These are phyloP conservation scores for Venturia canescens DNA, from an alignment of 1,140 invertebrate genomes.

Conservation along the genomic window DNA sequence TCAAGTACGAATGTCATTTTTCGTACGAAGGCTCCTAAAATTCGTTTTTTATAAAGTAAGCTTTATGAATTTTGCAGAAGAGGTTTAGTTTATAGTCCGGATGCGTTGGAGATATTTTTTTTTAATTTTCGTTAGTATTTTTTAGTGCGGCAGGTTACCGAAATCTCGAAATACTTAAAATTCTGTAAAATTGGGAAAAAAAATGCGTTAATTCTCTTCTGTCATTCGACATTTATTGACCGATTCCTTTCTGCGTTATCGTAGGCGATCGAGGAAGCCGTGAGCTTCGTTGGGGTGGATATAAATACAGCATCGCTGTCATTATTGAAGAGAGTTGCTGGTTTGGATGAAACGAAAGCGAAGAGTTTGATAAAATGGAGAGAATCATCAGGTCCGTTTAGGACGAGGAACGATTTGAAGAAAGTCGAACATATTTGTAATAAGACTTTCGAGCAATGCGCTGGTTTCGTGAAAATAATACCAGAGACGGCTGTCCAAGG, in stretches of 20 bases:
- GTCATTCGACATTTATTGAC: too few species aligned
- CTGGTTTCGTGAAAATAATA: conserved; percentile 89
- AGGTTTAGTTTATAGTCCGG: too few species aligned
- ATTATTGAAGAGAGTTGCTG: conserved; percentile 88
- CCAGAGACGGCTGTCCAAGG: conserved; percentile 71
- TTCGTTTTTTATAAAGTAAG: too few species aligned
- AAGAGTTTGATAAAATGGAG: conserved; percentile 89
- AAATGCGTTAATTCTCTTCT: too few species aligned
- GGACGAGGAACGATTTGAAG: conserved; percentile 84
- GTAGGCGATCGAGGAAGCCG: conserved; percentile 85
- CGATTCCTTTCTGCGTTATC: background rate
- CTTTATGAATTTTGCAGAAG: too few species aligned
- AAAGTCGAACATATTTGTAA: conserved; percentile 88
- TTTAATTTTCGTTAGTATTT: too few species aligned
- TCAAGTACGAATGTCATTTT: too few species aligned
- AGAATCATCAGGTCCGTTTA: conserved; percentile 83
- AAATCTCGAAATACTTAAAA: too few species aligned
- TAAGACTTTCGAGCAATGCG: conserved; percentile 92
- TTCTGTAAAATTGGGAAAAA: too few species aligned
- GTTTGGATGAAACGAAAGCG: conserved; percentile 86
- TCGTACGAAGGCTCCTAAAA: too few species aligned
- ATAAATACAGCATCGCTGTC: conserved; percentile 90
- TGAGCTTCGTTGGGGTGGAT: conserved; percentile 95
- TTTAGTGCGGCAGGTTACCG: too few species aligned
- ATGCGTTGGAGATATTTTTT: too few species aligned